Conservation (phyloP, 1,140 invertebrate species). For the Dendrolimus kikuchii region DNA sequence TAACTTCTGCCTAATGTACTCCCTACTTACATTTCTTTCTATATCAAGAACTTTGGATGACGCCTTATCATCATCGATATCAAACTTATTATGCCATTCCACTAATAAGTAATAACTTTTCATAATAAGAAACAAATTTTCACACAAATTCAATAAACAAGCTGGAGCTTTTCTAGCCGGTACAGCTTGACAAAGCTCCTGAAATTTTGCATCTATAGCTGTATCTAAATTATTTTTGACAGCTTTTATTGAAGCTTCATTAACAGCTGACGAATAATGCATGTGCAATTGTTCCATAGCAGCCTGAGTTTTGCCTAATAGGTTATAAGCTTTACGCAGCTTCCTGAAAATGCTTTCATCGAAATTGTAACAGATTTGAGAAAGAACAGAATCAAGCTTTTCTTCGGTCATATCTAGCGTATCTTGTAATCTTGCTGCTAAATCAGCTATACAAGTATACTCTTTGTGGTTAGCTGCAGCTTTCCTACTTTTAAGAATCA, state of each 20-base stretch:
- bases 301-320: constrained; percentile 89
- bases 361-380: constrained; percentile 82
- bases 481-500: constrained; percentile 91
- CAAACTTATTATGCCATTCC: constrained; percentile 82
- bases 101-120: constrained; percentile 87
- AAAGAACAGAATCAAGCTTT: constrained; percentile 89
- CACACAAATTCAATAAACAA: constrained; percentile 87
- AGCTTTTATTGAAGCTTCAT: constrained; percentile 88
- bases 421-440: constrained; percentile 91
- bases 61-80: constrained; percentile 43
- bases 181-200: constrained; percentile 83
- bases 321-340: constrained; percentile 87
- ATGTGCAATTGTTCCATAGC: constrained; percentile 96
- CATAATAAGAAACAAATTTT: constrained; percentile 87
- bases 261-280: constrained; percentile 95
- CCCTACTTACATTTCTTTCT: constrained; percentile 79
- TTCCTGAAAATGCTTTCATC: constrained; percentile 82
- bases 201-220: constrained; percentile 81
- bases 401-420: constrained; percentile 94
- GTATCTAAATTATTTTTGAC: constrained; percentile 81
- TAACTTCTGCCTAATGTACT: constrained; percentile 91
- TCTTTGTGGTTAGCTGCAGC: constrained; percentile 86
- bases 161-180: constrained; percentile 84
- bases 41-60: constrained; percentile 68
- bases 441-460: constrained; percentile 88